Base-by-base conservation (phyloP, 2,113 vertebrate genomes). In the Lophius piscatorius region DNA sequence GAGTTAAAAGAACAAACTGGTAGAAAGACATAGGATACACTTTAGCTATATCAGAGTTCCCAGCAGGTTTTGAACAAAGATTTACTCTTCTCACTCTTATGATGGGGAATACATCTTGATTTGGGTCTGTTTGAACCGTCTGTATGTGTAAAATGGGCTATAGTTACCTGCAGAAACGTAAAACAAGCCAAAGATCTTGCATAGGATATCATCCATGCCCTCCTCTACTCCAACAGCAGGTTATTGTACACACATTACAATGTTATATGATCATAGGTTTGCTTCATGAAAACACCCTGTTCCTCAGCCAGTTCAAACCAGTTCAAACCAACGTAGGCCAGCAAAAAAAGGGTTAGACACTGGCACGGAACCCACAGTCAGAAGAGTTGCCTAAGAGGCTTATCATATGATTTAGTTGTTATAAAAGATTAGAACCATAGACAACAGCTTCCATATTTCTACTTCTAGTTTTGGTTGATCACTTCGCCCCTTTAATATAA, bases 181-280 rank as follows among this genome's bases (percentile, higher is more conserved):
- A 65, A 38, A 36, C 16, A 65, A 23, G 49, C 13, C 28, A 9
- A 10, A 66, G 56, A 59, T 49, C 33, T 46, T 48, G 14, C 13
- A 17, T 6, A 46, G 48, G 45, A n/a, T n/a, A 34, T 60, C 63
- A 40, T 76, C 18, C 2, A 18, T 9, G 16, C 46, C 7, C 31
- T 20, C 7, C 42, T 60, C 4, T 35, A 50, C 57, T 52, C 22
- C 24, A 36, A 50, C 36, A 31, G 13, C 5, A 39, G 66, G 55
- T 76, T 61, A 62, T 44, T 60, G 51, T 38, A 61, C 58, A 48
- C 52, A 55, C 51, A 55, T 73, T 59, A 64, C 28, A 0, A 18
- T 72, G 60, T 64, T 70, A 63, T 78, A 77, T 76, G 66, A 65
- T 54, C 54, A 64, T 48, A 42, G 31, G n/a, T n/a, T n/a, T n/a